A percentile compares a stretch with the other conserved stretches of the same genome.
Conservation (phyloP, 2,888 invertebrate species). For the Ceramica pisi region DNA sequence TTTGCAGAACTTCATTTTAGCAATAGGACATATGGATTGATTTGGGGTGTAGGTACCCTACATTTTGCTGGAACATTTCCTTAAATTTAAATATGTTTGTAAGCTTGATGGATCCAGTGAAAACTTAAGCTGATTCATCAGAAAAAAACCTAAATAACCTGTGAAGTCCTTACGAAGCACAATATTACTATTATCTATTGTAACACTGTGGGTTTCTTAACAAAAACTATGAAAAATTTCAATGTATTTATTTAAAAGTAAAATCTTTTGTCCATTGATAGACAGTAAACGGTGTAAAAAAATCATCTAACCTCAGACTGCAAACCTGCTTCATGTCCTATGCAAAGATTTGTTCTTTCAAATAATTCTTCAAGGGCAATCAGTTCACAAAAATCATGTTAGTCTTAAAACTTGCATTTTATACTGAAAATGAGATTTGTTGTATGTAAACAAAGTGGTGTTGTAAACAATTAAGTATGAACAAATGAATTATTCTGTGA, state of each 20-base stretch:
- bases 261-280: background rate
- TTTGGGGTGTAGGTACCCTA: background rate
- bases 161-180: conserved; percentile 1
- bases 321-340: background rate
- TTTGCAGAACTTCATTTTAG: background rate
- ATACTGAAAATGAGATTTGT: background rate
- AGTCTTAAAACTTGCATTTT: too few relatives aligned
- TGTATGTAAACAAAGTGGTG: background rate
- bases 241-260: background rate
- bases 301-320: background rate
- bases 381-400: conserved; percentile 1
- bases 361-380: background rate
- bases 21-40: background rate
- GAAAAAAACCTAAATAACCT: background rate
- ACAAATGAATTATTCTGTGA: background rate
- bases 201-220: background rate
- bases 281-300: too few relatives aligned
- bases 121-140: background rate
- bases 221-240: too few relatives aligned
- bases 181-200: background rate
- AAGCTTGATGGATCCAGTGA: background rate
- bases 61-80: conserved; percentile 3
- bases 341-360: background rate
- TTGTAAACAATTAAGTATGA: conserved; percentile 8
- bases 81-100: background rate